Percentiles rank a stretch among this genome's conserved stretches.
phyloP scores from a whole-genome alignment of 2,797 vertebrate species.

The Myripristis jacobus region DNA sequence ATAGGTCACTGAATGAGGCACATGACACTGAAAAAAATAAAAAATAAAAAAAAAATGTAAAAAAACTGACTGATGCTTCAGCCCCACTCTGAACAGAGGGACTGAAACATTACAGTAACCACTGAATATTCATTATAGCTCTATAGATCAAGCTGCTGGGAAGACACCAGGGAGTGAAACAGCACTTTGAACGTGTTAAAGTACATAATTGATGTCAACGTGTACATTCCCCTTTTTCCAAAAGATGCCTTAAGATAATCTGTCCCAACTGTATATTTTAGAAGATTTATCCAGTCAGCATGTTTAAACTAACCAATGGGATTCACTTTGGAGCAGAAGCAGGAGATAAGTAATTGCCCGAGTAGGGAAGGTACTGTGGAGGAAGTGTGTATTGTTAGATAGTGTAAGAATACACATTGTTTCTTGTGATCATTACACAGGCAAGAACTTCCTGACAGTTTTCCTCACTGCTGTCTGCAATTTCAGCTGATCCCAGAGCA shows the following conservation, averaged over 20 bases:
- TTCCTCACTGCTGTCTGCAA: slow-evolving; percentile 2
- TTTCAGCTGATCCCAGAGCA: slow-evolving; percentile 28
- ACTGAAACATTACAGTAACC: slow-evolving; percentile 19
- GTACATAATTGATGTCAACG: slow-evolving; percentile 71
- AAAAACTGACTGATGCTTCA: slow-evolving; percentile 23
- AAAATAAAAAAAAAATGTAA: slow-evolving; percentile 3
- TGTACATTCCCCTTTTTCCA: slow-evolving; percentile 52
- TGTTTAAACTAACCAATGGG: slow-evolving; percentile 60
- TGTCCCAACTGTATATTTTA: slow-evolving; percentile 43
- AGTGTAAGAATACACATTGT: slow-evolving; percentile 39
- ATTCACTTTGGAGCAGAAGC: slow-evolving; percentile 35
- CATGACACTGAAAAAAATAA: slow-evolving; percentile 26
- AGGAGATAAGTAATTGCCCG: slow-evolving; percentile 56
- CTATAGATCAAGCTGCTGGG: slow-evolving; percentile 31
- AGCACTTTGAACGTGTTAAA: slow-evolving; percentile 55
- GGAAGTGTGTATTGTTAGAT: slow-evolving; percentile 37
- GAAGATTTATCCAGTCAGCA: slow-evolving; percentile 37
- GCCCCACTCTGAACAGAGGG: not conserved
- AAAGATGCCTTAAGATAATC: slow-evolving; percentile 42
- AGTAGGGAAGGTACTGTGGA: slow-evolving; percentile 44
- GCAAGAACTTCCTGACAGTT: slow-evolving; percentile 40
- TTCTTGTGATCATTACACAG: slow-evolving; percentile 7
- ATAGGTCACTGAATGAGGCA: slow-evolving; percentile 58
- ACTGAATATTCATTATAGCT: slow-evolving; percentile 54
- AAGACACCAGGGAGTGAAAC: slow-evolving; percentile 37